Evolutionary conservation across 92 coral and sea anemone genomes (phyloP).

Genomic region (Diadumene lineata): DNA sequence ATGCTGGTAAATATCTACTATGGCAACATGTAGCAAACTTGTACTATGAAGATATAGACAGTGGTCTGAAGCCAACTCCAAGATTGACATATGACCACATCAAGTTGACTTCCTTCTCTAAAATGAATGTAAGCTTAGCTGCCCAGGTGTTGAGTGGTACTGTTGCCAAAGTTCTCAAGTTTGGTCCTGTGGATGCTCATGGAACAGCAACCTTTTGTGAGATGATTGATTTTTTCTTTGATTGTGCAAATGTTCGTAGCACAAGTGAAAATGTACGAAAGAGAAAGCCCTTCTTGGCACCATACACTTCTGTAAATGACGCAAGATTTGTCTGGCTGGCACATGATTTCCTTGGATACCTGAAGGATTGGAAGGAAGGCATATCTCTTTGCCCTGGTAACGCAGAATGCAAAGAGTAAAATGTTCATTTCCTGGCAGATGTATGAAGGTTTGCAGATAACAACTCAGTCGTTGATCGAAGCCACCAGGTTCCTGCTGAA

Average conservation of each 20-base stretch:
- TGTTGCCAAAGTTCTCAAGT: constrained; percentile 44
- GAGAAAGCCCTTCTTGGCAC: constrained; percentile 27
- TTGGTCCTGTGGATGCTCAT: constrained; percentile 45
- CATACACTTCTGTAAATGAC: constrained; percentile 31
- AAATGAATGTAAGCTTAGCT: no score
- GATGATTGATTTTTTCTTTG: constrained; percentile 52
- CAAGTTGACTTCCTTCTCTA: no score
- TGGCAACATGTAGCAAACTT: constrained; percentile 47
- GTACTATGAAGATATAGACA: constrained; percentile 59
- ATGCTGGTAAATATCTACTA: constrained; percentile 36
- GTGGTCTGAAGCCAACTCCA: constrained; percentile 54
- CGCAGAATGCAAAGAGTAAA: no score
- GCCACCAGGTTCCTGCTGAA: constrained; percentile 45
- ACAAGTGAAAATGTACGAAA: constrained; percentile 26
- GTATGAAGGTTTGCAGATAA: constrained; percentile 57
- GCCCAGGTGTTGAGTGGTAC: constrained; percentile 63
- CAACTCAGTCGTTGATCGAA: constrained; percentile 44
- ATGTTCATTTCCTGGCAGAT: constrained; percentile 63
- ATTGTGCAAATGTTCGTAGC: constrained; percentile 57
- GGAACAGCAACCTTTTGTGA: constrained; percentile 58
- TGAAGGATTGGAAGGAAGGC: constrained; percentile 50
- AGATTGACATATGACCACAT: constrained; percentile 53
- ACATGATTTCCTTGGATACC: constrained; percentile 29
- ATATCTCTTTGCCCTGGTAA: constrained; percentile 43
- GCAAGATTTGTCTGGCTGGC: constrained; percentile 36